These are phyloP conservation scores for Drosophila arawakana DNA, from an alignment of 1,140 invertebrate genomes.

Conservation along the genomic window DNA sequence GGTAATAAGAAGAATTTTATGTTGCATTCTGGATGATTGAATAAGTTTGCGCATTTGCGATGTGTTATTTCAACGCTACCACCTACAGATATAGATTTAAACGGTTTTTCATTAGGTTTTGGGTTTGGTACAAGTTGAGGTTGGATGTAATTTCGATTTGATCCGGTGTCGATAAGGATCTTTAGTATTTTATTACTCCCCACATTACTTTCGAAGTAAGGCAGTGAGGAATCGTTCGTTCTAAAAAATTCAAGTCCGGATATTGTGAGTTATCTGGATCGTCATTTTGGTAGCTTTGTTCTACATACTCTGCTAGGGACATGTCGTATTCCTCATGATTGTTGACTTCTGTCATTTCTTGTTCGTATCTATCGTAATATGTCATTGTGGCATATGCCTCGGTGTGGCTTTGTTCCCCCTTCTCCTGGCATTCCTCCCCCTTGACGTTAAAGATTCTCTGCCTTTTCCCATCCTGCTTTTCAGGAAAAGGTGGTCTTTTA, in stretches of 20 bases:
- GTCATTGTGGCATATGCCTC: conserved; percentile 10
- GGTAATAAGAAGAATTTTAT: not conserved
- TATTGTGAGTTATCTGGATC: not conserved
- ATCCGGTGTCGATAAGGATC: conserved; percentile 41
- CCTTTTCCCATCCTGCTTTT: not conserved
- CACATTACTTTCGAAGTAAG: conserved; percentile 46
- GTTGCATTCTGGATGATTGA: not conserved
- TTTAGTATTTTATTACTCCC: conserved; percentile 9
- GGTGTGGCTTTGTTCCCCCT: not conserved
- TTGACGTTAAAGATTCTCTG: conserved; percentile 2
- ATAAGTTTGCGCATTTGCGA: not conserved
- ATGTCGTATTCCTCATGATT: not conserved
- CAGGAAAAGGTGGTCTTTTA: conserved; percentile 10
- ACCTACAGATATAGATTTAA: conserved; percentile 33
- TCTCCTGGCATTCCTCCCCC: not conserved
- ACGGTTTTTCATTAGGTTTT: conserved; percentile 29
- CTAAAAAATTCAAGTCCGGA: conserved; percentile 23
- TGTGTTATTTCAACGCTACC: not conserved
- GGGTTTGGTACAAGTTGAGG: conserved; percentile 21
- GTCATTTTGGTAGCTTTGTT: not conserved
- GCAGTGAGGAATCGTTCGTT: conserved; percentile 46
- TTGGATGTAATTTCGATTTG: conserved; percentile 53
- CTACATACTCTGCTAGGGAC: not conserved
- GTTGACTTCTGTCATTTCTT: not conserved
- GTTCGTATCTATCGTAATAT: not conserved